Evolutionary conservation across 2,888 invertebrate species (phyloP), one percentile per base, ranked within the genome.

Genomic region (Eupithecia abbreviata): DNA sequence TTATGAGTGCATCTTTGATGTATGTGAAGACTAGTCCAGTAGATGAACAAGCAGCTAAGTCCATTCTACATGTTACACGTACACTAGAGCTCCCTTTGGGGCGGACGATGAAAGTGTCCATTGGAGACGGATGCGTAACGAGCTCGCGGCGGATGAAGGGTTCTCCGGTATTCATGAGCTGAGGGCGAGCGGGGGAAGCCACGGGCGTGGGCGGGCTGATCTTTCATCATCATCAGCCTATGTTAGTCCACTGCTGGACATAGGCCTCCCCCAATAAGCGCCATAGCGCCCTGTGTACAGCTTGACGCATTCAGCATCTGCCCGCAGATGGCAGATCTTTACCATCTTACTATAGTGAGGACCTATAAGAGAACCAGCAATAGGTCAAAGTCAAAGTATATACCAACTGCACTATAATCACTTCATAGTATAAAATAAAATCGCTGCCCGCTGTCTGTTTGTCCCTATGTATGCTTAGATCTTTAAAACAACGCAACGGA

Each of bases 141-240:
- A 93, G 89, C 90, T 88, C 88, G 85, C 73, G 82, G 81, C 84
- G 93, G 93, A 93, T 92, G 91, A 90, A 90, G 92, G 88, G 87
- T 85, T 89, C 87, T 90, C 89, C 88, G 86, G 90, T 92, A 93
- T 93, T 92, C 92, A 93, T 93, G 90, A 87, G 89, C 84, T 85
- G 86, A 83, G 84, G 85, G 80, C 79, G 77, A 80, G 69, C 79
- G 77, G 80, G 69, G 13, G 45, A 73, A 77, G 77, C 18, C 18
- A 76, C n/a, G 30, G 66, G 76, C 71, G 18, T 30, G 15, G 9
- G 69, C 69, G 69, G 69, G 12, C 4, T 7, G 43, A 10, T 2
- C 12, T 47, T 10, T 12, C 10, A 47, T 12, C 47, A 45, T 45
- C 45, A 45, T 45, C 45, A 30, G 30, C 30, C 30, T 30, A 30